Base-by-base conservation (phyloP, 2,888 invertebrate species). In the Autographa gamma region DNA sequence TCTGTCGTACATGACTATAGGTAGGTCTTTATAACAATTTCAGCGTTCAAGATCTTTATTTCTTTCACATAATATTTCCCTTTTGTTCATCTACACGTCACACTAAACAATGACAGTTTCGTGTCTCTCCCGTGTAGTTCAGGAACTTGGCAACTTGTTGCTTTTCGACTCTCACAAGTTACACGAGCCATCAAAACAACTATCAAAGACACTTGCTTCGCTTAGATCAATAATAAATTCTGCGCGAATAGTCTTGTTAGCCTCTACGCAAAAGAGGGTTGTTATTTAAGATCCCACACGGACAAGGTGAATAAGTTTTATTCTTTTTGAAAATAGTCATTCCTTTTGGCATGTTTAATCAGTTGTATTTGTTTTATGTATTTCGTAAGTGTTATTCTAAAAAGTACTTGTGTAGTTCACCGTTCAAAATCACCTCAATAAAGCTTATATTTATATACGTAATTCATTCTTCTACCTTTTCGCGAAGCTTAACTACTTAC, bases 151-250 rank as follows among this genome's bases (percentile, higher is more conserved):
- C 32, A 18, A 76, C 76, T 59, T 79, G 76, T 76, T 76, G 76
- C 76, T 18, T 11, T 38, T 38, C 59, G 48, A 63, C 74, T 66
- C 68, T 68, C 31, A 0, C 32, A 16, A 59, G 16, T 32, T 14
- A 60, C 70, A 48, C 32, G 54, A 69, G 9, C 43, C 25, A 79
- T 69, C 48, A 67, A 62, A 79, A 79, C 60, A 66, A 78, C 79
- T 63, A 63, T n/a, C 4, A 38, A 48, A 56, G 48, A 56, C 59
- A 43, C 67, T 74, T 63, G 48, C n/a, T 48, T 48, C n/a, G 14
- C n/a, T 48, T n/a, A n/a, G 48, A 48, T 48, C n/a, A 48, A 48
- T 48, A 48, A 48, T 48, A 48, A 48, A 48, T 48, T 48, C n/a
- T n/a, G 48, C 6, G 3, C 48, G n/a, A 16, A 48, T n/a, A 8